Conservation (phyloP, 2,888 invertebrate species). For the Nymphalis c-album region DNA sequence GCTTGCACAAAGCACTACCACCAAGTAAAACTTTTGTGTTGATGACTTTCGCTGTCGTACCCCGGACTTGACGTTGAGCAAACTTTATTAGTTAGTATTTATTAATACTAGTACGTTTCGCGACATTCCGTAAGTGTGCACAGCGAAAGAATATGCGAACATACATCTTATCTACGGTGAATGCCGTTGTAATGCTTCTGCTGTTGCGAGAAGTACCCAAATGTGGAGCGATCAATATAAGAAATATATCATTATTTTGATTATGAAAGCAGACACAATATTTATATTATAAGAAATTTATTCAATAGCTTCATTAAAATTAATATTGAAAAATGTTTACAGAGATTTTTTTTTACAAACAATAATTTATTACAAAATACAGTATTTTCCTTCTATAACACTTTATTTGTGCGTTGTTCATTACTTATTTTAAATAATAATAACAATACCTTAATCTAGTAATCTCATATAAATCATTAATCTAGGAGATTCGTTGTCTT, state of each 20-base stretch:
- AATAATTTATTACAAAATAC: constrained; percentile 79
- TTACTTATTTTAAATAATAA: constrained; percentile 57
- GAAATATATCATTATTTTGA: no score
- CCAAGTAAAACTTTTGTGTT: no score
- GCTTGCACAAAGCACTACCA: no score
- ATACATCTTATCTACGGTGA: no score
- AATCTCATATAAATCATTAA: constrained; percentile 72
- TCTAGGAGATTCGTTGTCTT: constrained; percentile 70
- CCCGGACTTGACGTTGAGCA: no score
- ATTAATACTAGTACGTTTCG: no score
- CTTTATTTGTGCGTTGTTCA: constrained; percentile 61
- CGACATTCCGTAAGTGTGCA: no score
- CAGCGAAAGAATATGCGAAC: no score
- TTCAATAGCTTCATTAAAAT: constrained; percentile 71
- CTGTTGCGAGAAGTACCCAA: no score
- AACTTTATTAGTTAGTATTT: no score
- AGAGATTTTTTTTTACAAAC: constrained; percentile 59
- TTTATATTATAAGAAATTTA: constrained; percentile 64
- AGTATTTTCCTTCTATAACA: constrained; percentile 56
- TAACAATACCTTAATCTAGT: constrained; percentile 70
- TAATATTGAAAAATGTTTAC: constrained; percentile 63
- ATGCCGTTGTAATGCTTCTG: no score
- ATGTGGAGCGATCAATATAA: background rate
- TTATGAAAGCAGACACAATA: constrained; percentile 30
- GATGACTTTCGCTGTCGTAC: no score